Percentiles rank a stretch among this genome's conserved stretches.
These are phyloP conservation scores for Campaea margaritaria DNA, from an alignment of 2,888 invertebrate genomes.

Conservation along the genomic window DNA sequence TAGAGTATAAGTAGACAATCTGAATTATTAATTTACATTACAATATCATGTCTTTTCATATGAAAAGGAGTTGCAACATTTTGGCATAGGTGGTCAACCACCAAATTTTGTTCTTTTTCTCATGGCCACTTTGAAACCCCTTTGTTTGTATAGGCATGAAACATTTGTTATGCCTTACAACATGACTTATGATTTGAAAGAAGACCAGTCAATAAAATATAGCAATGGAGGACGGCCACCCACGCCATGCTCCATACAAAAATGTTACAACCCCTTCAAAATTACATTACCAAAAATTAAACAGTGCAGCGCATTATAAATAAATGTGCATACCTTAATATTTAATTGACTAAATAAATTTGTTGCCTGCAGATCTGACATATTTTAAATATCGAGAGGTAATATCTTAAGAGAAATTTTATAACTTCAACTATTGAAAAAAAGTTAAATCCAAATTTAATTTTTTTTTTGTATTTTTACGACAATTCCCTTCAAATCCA, in stretches of 20 bases:
- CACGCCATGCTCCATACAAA: too few relatives aligned
- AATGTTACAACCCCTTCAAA: slow-evolving; percentile 58
- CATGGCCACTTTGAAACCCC: too few relatives aligned
- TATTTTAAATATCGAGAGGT: slow-evolving; percentile 83
- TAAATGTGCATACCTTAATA: slow-evolving; percentile 86
- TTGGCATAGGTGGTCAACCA: too few relatives aligned
- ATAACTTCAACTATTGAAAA: slow-evolving; percentile 84
- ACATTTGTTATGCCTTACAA: too few relatives aligned
- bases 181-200: too few relatives aligned
- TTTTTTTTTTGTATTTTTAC: slow-evolving; percentile 80
- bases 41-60: slow-evolving; percentile 86
- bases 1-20: slow-evolving; percentile 85
- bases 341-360: slow-evolving; percentile 87
- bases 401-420: slow-evolving; percentile 85
- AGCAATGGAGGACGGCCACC: too few relatives aligned
- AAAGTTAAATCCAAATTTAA: slow-evolving; percentile 84
- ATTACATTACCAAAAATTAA: slow-evolving; percentile 85
- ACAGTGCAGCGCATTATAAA: slow-evolving; percentile 86
- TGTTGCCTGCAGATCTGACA: slow-evolving; percentile 85
- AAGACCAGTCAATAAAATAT: too few relatives aligned
- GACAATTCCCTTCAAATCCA: slow-evolving; percentile 85
- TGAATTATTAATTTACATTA: slow-evolving; percentile 85
- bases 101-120: too few relatives aligned
- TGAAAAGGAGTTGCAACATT: slow-evolving; percentile 60
- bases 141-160: too few relatives aligned